Percentiles rank a stretch among this genome's conserved stretches.
These are phyloP conservation scores for Anisognathus igniventris DNA, from an alignment of 2,797 vertebrate genomes.

Conservation along the genomic window DNA sequence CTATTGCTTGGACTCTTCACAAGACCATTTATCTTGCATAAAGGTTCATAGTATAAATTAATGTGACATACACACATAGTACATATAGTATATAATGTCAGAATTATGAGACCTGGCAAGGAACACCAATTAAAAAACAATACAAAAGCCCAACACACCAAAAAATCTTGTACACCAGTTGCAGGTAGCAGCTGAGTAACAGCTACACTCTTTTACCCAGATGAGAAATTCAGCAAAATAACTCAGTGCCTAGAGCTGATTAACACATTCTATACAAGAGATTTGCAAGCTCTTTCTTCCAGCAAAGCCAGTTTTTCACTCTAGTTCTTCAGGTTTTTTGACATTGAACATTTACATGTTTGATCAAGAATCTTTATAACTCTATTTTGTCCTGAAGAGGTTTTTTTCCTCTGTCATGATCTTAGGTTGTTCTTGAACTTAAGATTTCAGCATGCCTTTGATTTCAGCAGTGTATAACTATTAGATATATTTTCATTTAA, in stretches of 20 bases:
- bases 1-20: not conserved
- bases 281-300: not conserved
- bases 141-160: not conserved
- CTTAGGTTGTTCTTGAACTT: not conserved
- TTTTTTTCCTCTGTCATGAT: not conserved
- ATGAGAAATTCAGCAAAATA: not conserved
- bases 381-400: not conserved
- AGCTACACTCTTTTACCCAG: not conserved
- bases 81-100: not conserved
- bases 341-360: not conserved
- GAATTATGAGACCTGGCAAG: not conserved
- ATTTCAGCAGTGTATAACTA: not conserved
- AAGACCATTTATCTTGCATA: not conserved
- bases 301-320: not conserved
- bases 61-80: not conserved
- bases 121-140: not conserved
- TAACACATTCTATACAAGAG: not conserved
- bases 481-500: not conserved
- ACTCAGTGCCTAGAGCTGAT: not conserved
- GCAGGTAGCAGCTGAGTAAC: not conserved
- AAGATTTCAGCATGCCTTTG: not conserved
- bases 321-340: not conserved
- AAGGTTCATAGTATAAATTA: not conserved
- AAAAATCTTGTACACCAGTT: not conserved
- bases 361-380: not conserved